phyloP scores from a whole-genome alignment of 2,888 invertebrate genomes.

The Amaurobius ferox region DNA sequence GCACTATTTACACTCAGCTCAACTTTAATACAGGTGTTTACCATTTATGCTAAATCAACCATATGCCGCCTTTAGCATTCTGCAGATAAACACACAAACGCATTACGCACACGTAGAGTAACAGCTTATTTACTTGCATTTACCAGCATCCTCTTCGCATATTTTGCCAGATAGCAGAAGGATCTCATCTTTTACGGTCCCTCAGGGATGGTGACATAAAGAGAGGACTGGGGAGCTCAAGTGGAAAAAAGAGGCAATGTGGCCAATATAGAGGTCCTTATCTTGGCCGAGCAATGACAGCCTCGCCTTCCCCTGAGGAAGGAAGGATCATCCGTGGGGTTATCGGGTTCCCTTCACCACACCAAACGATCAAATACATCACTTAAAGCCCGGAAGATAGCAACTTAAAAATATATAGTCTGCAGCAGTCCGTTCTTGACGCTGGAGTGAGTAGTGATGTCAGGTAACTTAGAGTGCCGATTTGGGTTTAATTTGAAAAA shows the following conservation, averaged over 20 bases:
- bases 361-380: slow-evolving; percentile 71
- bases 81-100: background rate
- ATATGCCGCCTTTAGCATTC: background rate
- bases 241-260: slow-evolving; percentile 69
- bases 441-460: background rate
- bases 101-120: background rate
- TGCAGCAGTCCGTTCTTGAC: background rate
- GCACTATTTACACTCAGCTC: no score
- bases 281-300: slow-evolving; percentile 66
- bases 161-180: background rate
- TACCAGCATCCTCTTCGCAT: slow-evolving; percentile 4
- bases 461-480: no score
- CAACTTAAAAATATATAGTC: background rate
- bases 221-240: slow-evolving; percentile 63
- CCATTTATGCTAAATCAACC: no score
- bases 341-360: slow-evolving; percentile 71
- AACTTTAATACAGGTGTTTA: no score
- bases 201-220: slow-evolving; percentile 28
- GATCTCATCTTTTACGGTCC: background rate
- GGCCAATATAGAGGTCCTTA: slow-evolving; percentile 69
- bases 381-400: slow-evolving; percentile 19
- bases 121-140: slow-evolving; percentile 11
- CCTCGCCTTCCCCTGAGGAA: slow-evolving; percentile 19
- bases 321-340: slow-evolving; percentile 51
- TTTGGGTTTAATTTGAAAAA: no score